A percentile compares a stretch with the other conserved stretches of the same genome.
Evolutionary conservation across 2,113 vertebrate species (phyloP).

Genomic region (Megaceryle maxima): DNA sequence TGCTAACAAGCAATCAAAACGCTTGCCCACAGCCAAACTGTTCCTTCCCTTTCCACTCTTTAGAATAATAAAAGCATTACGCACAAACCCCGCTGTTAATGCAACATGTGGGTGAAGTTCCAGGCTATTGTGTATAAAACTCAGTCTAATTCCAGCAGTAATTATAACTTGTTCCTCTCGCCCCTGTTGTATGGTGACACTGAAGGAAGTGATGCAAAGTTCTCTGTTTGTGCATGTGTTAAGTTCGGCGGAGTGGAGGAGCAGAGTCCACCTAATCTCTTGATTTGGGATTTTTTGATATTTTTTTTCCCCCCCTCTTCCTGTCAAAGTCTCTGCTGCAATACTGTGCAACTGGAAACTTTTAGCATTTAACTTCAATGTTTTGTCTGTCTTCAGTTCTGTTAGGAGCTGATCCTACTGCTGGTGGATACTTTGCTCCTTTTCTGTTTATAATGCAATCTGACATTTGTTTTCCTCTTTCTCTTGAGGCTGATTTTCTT

Average conservation of each 20-base stretch:
- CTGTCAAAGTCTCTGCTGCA: background rate
- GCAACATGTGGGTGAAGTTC: slow-evolving; percentile 54
- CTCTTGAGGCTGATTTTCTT: slow-evolving; percentile 55
- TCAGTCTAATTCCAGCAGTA: slow-evolving; percentile 41
- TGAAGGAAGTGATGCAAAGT: slow-evolving; percentile 31
- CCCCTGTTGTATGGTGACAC: slow-evolving; percentile 6
- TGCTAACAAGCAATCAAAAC: slow-evolving; percentile 34
- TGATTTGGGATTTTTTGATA: background rate
- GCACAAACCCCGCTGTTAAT: slow-evolving; percentile 45
- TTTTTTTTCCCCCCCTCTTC: background rate
- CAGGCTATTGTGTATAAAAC: slow-evolving; percentile 59
- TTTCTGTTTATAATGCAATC: slow-evolving; percentile 35
- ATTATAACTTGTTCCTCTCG: slow-evolving; percentile 26
- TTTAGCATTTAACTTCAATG: background rate
- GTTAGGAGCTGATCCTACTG: background rate
- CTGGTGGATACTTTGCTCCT: background rate
- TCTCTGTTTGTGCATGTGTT: slow-evolving; percentile 11
- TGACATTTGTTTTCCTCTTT: slow-evolving; percentile 62
- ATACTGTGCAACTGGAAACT: background rate
- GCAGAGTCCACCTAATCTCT: background rate
- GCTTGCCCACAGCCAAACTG: slow-evolving; percentile 48
- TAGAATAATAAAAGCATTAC: slow-evolving; percentile 51
- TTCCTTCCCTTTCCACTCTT: slow-evolving; percentile 44
- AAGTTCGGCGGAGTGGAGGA: background rate
- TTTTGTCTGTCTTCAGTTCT: slow-evolving; percentile 3